A percentile compares a stretch with the other conserved stretches of the same genome.
Conservation (phyloP, 1,140 invertebrate species). For the Brachionus sp. region DNA sequence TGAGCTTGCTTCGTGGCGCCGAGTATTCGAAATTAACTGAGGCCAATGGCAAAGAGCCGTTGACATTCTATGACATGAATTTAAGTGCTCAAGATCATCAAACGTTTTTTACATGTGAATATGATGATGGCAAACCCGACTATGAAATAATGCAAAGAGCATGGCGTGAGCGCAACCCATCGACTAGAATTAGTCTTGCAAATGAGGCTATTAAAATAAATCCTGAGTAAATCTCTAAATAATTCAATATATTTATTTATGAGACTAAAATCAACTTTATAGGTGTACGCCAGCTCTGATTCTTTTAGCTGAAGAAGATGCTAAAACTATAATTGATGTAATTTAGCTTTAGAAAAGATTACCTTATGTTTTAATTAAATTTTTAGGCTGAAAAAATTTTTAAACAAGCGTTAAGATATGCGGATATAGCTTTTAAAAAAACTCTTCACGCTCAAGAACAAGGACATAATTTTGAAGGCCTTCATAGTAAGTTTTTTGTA, state of each 20-base stretch:
- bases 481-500: constrained; percentile 66
- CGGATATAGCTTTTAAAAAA: constrained; percentile 78
- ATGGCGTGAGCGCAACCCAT: constrained; percentile 89
- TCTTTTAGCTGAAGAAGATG: constrained; percentile 90
- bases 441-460: constrained; percentile 75
- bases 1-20: constrained; percentile 88
- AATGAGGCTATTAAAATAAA: constrained; percentile 84
- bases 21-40: constrained; percentile 90
- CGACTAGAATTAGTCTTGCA: constrained; percentile 83
- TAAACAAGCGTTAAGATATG: constrained; percentile 79
- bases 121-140: constrained; percentile 79
- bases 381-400: constrained; percentile 73
- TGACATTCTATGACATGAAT: constrained; percentile 99
- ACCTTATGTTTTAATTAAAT: constrained; percentile 1
- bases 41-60: constrained; percentile 84
- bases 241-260: constrained; percentile 5
- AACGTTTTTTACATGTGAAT: constrained; percentile 92
- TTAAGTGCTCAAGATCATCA: constrained; percentile 97
- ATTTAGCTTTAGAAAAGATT: neutral
- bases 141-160: constrained; percentile 97
- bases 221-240: constrained; percentile 67
- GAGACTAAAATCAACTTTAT: neutral
- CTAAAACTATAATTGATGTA: constrained; percentile 77
- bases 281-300: constrained; percentile 85
- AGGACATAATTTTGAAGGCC: constrained; percentile 71